Percentiles rank a stretch among this genome's conserved stretches.
Evolutionary conservation across 2,113 vertebrate species (phyloP).

Genomic region (Mohoua ochrocephala): DNA sequence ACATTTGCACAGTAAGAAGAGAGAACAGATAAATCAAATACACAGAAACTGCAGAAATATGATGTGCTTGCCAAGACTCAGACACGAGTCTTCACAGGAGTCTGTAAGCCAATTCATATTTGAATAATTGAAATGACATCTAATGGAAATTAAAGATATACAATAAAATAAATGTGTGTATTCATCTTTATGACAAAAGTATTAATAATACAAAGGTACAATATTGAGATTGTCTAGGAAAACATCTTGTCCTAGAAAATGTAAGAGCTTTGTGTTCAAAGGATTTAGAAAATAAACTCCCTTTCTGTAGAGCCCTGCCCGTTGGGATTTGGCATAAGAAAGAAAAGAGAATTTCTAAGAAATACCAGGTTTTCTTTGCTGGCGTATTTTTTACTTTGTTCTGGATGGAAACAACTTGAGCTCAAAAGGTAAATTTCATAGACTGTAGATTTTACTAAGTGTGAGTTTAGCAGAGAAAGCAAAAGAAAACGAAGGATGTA

Average conservation of each 20-base stretch:
- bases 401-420: conserved; percentile 66
- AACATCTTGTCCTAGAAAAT: conserved; percentile 64
- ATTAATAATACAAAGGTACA: conserved; percentile 53
- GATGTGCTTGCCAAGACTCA: background rate
- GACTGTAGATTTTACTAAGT: conserved; percentile 66
- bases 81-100: background rate
- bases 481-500: background rate
- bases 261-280: conserved; percentile 69
- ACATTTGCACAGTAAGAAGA: background rate
- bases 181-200: conserved; percentile 20
- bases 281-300: conserved; percentile 71
- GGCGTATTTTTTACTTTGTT: conserved; percentile 62
- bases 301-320: conserved; percentile 46
- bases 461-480: conserved; percentile 46
- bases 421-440: conserved; percentile 66
- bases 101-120: background rate
- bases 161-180: background rate
- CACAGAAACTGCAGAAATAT: background rate
- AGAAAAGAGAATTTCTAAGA: conserved; percentile 70
- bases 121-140: background rate
- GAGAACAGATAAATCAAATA: background rate
- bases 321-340: conserved; percentile 68
- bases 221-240: conserved; percentile 61
- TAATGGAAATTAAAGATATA: conserved; percentile 8
- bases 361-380: conserved; percentile 65